Base-by-base conservation (phyloP, 2,797 vertebrate species). In the Podarcis lilfordi region DNA sequence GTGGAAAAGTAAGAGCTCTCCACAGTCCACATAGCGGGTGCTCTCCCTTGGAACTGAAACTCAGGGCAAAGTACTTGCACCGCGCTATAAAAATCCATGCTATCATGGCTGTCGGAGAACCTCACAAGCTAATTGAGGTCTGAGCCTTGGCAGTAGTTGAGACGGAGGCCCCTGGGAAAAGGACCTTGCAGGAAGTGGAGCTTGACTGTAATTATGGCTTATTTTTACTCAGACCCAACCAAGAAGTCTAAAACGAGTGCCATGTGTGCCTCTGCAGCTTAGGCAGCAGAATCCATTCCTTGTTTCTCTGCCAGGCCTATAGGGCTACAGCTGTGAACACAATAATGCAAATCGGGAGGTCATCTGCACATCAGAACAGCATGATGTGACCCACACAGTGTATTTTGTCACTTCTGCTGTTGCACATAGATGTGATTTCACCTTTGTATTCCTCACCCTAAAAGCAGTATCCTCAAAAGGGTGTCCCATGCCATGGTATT, bases 131-230 rank as follows among this genome's bases (percentile, higher is more conserved):
- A 64, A 72, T 21, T 76, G 82, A 74, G 68, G 84, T 17, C 45
- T 35, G 79, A 27, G 71, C 27, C 76, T 32, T 35, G 50, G 35
- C 35, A 17, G 55, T 13, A 19, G 71, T n/a, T 29, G 64, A n/a
- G 37, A n/a, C 6, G 55, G 80, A 35, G 37, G 29, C 71, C 82
- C 80, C 29, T 43, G 29, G 40, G 21, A 83, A 79, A 88, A 13
- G 66, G 21, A 25, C 25, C 17, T 19, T 25, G 37, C 13, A 59
- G 80, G 61, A 77, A 69, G 59, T 69, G 10, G 21, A 6, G 50
- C 13, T 75, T 45, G 66, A 23, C 82, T 86, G 85, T 61, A 88
- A 71, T 61, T 75, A n/a, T 32, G n/a, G 37, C 32, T 81, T 71
- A 0, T 59, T 43, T 55, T 40, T 32, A 50, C 8, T 1, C 71